Percentiles rank a stretch among this genome's conserved stretches.
Conservation (phyloP, 2,113 vertebrate species). For the Psilopogon haemacephalus region DNA sequence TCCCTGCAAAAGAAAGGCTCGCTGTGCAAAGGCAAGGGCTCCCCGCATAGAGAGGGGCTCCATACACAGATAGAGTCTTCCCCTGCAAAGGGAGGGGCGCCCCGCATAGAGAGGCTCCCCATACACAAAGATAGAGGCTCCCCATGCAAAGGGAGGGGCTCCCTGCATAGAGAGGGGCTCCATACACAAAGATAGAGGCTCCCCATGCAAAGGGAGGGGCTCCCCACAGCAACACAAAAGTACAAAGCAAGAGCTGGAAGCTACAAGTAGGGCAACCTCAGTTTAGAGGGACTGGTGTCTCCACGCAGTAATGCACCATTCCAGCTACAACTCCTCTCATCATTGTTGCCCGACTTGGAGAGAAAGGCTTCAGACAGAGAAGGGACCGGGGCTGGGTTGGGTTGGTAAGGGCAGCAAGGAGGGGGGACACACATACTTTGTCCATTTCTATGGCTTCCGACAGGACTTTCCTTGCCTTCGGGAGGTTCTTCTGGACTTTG, state of each 20-base stretch:
- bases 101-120: too few relatives aligned
- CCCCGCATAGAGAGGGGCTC: too few relatives aligned
- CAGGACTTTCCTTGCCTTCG: conserved; percentile 91
- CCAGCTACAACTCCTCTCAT: conserved; percentile 72
- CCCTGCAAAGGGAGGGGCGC: too few relatives aligned
- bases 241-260: background rate
- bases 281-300: conserved; percentile 86
- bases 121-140: too few relatives aligned
- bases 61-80: too few relatives aligned
- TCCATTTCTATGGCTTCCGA: conserved; percentile 93
- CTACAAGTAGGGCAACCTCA: conserved; percentile 73
- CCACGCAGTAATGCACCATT: conserved; percentile 63
- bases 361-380: background rate
- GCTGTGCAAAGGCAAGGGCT: too few relatives aligned
- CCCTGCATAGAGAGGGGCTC: too few relatives aligned
- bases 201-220: too few relatives aligned
- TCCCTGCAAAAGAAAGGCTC: too few relatives aligned
- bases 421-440: conserved; percentile 83
- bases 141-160: too few relatives aligned
- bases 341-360: conserved; percentile 65
- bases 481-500: conserved; percentile 90
- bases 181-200: too few relatives aligned
- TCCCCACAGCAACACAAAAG: background rate
- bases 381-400: background rate
- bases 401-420: background rate